Evolutionary conservation across 2,113 vertebrate species (phyloP), one percentile per base, ranked within the genome.

Genomic region (Rutilus rutilus): DNA sequence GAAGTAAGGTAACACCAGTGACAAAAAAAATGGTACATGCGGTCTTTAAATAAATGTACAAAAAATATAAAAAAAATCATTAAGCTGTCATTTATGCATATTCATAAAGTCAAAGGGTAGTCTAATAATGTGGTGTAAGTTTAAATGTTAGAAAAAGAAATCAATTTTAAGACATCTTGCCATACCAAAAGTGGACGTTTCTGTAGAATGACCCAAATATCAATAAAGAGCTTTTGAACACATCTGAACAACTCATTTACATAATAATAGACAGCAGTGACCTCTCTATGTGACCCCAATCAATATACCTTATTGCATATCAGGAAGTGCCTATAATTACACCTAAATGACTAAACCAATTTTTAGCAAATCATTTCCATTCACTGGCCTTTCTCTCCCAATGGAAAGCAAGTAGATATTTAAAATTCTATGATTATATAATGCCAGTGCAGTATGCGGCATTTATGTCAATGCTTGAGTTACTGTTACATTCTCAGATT

Each of bases 291-390:
- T 27, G n/a, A 47, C 59, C 39, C n/a, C 15, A 65, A 81, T 81
- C 59, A 81, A 65, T 81, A 81, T 36, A 64, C 59, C 23, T 64
- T n/a, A 64, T 59, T 64, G n/a, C 78, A 80, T 45, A 30, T 62
- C 23, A 45, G n/a, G 36, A 80, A 42, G 57, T 80, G 23, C 47
- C 60, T 64, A 78, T 67, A 57, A 57, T 17, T 85, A 59, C 25
- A 64, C 59, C 15, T 79, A 42, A 54, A n/a, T 79, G 12, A 12
- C 60, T 59, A 62, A 27, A 71, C 33, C 86, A 12, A 50, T 15
- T 84, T 76, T n/a, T 0, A 64, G 73, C 23, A 15, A 47, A 47
- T 15, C 12, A 11, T 7, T 27, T 78, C 60, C 14, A 76, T 39
- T 78, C 15, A 2, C 6, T 85, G 19, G n/a, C 47, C 11, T 65